phyloP scores from a whole-genome alignment of 2,888 invertebrate species.

The Nomada fabriciana region DNA sequence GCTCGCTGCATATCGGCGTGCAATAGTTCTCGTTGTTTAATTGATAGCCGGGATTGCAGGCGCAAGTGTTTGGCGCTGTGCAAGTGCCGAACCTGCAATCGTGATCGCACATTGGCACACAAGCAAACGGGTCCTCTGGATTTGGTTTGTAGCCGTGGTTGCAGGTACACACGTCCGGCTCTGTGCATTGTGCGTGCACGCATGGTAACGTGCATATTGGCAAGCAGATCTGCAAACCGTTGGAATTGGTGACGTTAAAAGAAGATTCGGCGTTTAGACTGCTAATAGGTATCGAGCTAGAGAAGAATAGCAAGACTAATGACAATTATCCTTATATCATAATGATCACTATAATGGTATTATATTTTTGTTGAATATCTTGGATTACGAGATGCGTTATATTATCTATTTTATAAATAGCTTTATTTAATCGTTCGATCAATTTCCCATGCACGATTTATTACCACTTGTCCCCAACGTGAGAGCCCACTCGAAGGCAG shows the following conservation, averaged over 20 bases:
- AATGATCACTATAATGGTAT: too few species aligned
- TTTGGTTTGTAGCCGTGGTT: slow-evolving; percentile 69
- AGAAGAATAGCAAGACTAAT: too few species aligned
- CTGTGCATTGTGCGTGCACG: slow-evolving; percentile 84
- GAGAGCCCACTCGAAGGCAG: slow-evolving; percentile 67
- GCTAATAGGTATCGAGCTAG: too few species aligned
- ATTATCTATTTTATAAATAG: too few species aligned
- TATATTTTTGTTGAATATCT: too few species aligned
- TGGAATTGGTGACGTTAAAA: slow-evolving; percentile 72
- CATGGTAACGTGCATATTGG: slow-evolving; percentile 82
- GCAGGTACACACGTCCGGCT: slow-evolving; percentile 81
- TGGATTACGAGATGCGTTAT: too few species aligned
- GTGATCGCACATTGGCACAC: slow-evolving; percentile 86
- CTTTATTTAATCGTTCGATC: too few species aligned
- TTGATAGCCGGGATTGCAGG: slow-evolving; percentile 85
- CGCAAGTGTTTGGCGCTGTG: slow-evolving; percentile 85
- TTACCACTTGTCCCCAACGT: slow-evolving; percentile 69
- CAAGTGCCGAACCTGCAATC: slow-evolving; percentile 86
- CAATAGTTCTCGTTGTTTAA: slow-evolving; percentile 75
- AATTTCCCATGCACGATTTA: too few species aligned
- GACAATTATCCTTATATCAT: too few species aligned
- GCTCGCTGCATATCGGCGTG: slow-evolving; percentile 82
- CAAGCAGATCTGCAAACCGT: slow-evolving; percentile 60
- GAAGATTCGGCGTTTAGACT: too few species aligned
- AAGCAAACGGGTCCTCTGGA: slow-evolving; percentile 76